These are phyloP conservation scores for Monoplex corrugatus DNA, from an alignment of 2,888 invertebrate species.

Conservation along the genomic window DNA sequence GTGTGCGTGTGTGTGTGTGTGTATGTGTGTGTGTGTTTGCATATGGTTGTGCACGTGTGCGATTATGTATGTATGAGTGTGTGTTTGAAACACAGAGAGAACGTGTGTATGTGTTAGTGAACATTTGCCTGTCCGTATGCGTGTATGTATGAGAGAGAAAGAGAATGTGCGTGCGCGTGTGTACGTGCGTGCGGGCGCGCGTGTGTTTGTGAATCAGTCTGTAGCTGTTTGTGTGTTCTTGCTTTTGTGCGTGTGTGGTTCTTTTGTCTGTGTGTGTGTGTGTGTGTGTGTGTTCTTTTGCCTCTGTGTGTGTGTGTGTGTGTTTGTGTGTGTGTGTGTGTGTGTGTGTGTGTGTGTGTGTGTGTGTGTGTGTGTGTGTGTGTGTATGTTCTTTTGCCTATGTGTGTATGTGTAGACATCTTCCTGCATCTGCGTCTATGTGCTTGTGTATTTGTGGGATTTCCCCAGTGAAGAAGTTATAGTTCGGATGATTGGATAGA, in stretches of 20 bases:
- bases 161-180: background rate
- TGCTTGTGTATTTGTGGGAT: too few species aligned
- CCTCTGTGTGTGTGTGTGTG: background rate
- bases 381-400: background rate
- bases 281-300: background rate
- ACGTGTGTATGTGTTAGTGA: background rate
- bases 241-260: background rate
- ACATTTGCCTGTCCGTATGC: background rate
- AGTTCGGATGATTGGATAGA: too few species aligned
- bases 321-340: background rate
- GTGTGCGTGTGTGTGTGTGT: too few species aligned
- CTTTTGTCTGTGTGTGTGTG: background rate
- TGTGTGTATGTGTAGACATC: too few species aligned
- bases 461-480: too few species aligned
- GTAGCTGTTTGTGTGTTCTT: background rate
- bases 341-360: background rate
- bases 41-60: background rate
- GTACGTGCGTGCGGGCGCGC: background rate
- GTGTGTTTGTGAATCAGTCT: background rate
- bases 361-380: background rate
- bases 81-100: background rate
- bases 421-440: too few species aligned
- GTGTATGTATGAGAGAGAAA: background rate
- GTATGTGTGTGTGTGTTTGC: conserved; percentile 1
- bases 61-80: too few species aligned